Conservation (phyloP, 2,797 vertebrate species). For the Poecilia gillii region DNA sequence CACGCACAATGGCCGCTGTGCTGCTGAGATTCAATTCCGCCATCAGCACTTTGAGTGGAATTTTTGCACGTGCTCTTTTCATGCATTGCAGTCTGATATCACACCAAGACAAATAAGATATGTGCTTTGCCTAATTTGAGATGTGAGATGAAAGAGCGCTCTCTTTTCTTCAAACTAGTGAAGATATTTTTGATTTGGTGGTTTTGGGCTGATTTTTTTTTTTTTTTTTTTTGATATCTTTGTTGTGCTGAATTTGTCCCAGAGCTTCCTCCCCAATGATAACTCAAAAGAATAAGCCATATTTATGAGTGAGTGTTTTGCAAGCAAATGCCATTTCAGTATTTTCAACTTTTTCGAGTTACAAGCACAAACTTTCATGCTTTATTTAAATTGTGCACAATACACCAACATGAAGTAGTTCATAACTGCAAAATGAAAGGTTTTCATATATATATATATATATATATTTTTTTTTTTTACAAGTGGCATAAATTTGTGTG, state of each 20-base stretch:
- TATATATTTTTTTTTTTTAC: background rate
- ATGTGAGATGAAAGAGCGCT: slow-evolving; percentile 53
- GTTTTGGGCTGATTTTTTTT: slow-evolving; percentile 55
- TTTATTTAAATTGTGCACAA: background rate
- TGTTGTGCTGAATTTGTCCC: slow-evolving; percentile 59
- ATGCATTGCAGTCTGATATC: slow-evolving; percentile 22
- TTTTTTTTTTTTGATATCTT: slow-evolving; percentile 53
- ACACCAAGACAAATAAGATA: slow-evolving; percentile 37
- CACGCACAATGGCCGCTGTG: slow-evolving; percentile 9
- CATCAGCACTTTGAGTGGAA: slow-evolving; percentile 18
- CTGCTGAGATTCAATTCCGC: slow-evolving; percentile 15
- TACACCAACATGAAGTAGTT: background rate
- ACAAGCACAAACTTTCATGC: background rate
- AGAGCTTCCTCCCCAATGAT: slow-evolving; percentile 41
- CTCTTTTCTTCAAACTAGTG: slow-evolving; percentile 35
- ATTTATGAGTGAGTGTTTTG: slow-evolving; percentile 31
- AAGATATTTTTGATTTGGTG: slow-evolving; percentile 54
- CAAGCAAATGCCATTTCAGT: slow-evolving; percentile 50
- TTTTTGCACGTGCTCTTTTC: slow-evolving; percentile 29
- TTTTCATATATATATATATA: background rate
- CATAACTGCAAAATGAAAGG: background rate
- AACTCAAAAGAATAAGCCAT: slow-evolving; percentile 36
- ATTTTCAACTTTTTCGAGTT: slow-evolving; percentile 28
- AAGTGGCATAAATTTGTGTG: background rate
- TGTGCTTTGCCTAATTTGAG: slow-evolving; percentile 60